Base-by-base conservation (phyloP, 1,140 invertebrate genomes). In the Drosophila erecta region DNA sequence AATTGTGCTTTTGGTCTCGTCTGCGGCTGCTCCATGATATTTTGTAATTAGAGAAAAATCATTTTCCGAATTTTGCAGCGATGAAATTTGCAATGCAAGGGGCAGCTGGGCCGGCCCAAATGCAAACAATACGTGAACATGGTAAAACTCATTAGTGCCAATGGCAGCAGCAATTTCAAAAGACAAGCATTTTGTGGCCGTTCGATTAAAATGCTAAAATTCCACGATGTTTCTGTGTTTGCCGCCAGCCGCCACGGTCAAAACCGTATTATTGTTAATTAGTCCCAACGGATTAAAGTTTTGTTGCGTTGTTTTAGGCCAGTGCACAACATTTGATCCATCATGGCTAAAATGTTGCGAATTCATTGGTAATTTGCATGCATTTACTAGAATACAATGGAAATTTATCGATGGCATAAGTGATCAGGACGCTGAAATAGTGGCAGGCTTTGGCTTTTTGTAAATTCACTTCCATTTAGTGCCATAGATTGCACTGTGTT, bases 111-210 rank as follows among this genome's bases (percentile, higher is more conserved):
- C 20, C 10, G 22, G 37, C 49, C 50, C 38, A 46, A 69, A 49
- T 47, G 78, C 81, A 74, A 86, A 86, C 81, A 70, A 77, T 59
- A 64, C 73, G 69, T 49, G 60, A 71, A 86, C 81, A 81, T 86
- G 81, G 81, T 86, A 67, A 87, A 86, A 86, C 83, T 86, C 81
- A 86, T 86, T 86, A 86, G 81, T 74, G 78, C 78, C 81, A 81
- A 50, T 62, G 76, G 62, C 72, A 71, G 50, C 59, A 51, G 54
- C 57, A 59, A 46, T 50, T 49, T 40, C 15, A 38, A 46, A 69
- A 56, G 66, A 70, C 64, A 46, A 15, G 43, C 40, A 56, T 40
- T 70, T 24, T 56, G 27, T 24, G 61, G 6, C 30, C 20, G 15
- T 46, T 37, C 35, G 62, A 15, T 20, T 43, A 30, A 65, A 65